Evolutionary conservation across 1,140 invertebrate species (phyloP).

Genomic region (Bactericera cockerelli): DNA sequence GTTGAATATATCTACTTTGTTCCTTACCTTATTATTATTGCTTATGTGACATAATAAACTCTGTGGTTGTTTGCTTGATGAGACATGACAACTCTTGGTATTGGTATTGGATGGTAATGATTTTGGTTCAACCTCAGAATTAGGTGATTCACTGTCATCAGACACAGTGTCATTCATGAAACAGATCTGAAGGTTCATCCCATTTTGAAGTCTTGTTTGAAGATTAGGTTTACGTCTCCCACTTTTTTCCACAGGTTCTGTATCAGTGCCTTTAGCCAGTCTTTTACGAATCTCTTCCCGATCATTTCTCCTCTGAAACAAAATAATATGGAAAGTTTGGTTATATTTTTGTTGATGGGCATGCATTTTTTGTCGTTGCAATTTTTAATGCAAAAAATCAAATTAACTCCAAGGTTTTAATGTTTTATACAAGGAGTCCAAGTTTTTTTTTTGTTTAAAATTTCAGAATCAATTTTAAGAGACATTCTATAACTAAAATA

Average conservation of each 20-base stretch:
- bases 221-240: conserved; percentile 66
- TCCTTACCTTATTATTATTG: conserved; percentile 7
- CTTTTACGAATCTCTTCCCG: conserved; percentile 78
- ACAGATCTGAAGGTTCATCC: conserved; percentile 85
- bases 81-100: neutral
- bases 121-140: conserved; percentile 42
- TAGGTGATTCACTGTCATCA: conserved; percentile 50
- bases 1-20: too few species aligned
- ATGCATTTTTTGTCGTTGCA: too few species aligned
- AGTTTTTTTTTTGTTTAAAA: too few species aligned
- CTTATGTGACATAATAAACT: conserved; percentile 5
- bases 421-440: too few species aligned
- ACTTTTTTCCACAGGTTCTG: conserved; percentile 50
- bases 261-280: conserved; percentile 69
- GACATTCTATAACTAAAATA: too few species aligned
- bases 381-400: too few species aligned
- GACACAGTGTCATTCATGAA: conserved; percentile 87
- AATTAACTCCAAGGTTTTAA: too few species aligned
- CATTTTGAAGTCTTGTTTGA: conserved; percentile 71
- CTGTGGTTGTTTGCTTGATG: conserved; percentile 21
- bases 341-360: too few species aligned
- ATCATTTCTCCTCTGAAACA: conserved; percentile 67
- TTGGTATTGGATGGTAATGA: conserved; percentile 7
- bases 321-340: too few species aligned
- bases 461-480: too few species aligned